Conservation (phyloP, 2,888 invertebrate species). For the Cordylochernes scorpioides region DNA sequence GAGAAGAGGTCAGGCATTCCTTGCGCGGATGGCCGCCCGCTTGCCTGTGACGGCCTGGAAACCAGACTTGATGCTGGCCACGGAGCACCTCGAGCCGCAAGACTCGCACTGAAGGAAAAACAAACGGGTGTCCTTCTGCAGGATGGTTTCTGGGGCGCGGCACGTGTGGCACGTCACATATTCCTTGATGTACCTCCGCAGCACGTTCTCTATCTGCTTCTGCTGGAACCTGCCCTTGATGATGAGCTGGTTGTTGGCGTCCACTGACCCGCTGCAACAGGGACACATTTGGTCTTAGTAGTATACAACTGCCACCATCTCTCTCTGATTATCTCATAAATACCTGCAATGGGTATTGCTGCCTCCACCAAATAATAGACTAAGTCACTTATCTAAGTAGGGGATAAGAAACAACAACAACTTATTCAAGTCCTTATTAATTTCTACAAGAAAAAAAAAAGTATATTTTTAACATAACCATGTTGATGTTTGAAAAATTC, state of each 20-base stretch:
- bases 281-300: constrained; percentile 5
- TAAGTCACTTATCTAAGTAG: no score
- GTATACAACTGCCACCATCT: background rate
- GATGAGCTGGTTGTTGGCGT: constrained; percentile 91
- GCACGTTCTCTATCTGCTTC: constrained; percentile 97
- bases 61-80: constrained; percentile 97
- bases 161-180: constrained; percentile 99
- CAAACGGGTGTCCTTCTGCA: constrained; percentile 91
- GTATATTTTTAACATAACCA: no score
- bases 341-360: background rate
- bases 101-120: constrained; percentile 98
- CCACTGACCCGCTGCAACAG: constrained; percentile 77
- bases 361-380: no score
- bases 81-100: constrained; percentile 93
- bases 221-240: constrained; percentile 98
- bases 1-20: constrained; percentile 35
- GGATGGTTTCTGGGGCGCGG: constrained; percentile 86
- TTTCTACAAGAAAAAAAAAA: no score
- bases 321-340: background rate
- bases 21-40: constrained; percentile 88
- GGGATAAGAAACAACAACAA: no score
- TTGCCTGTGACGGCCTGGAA: constrained; percentile 94
- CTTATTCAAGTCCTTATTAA: no score
- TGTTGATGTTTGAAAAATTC: no score
- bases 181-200: constrained; percentile 53